Evolutionary conservation across 2,797 vertebrate genomes (phyloP), one percentile per base, ranked within the genome.

Genomic region (Neosalanx taihuensis): DNA sequence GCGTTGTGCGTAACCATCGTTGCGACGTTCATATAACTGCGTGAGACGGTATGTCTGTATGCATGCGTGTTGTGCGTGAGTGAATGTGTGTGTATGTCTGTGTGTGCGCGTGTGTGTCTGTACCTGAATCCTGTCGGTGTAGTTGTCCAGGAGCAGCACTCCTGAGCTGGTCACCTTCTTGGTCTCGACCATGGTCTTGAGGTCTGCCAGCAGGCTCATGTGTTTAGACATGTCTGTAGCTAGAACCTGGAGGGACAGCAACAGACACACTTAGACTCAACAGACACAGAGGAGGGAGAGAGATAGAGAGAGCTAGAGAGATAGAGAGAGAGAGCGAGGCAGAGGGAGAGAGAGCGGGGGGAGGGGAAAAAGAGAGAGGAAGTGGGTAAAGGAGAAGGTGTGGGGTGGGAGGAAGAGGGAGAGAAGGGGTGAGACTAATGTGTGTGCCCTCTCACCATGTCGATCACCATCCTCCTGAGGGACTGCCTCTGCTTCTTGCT

Each of bases 191-290:
- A 99, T 99, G 0, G 98, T 99, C 91, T 99, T 99, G 76, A 99
- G 91, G 84, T 99, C 93, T 6, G 97, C 98, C 80, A 99, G 84
- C 73, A 99, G 91, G 72, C 95, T 97, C 96, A 99, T 99, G 77
- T 99, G 98, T 83, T 99, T 99, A 23, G 98, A 99, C 98, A 99
- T 99, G 83, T 99, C 98, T 0, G 98, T 99, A 0, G 98, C 98
- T 88, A 99, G 87, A 1, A 99, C 97, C 98, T 99, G 76, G 56
- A 35, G 12, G 26, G 53, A 75, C 17, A 10, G 0, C 46, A 46
- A 46, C 41, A 46, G 12, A 46, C 7, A 46, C 41, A 46, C 37
- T 41, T 41, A 46, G 41, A 46, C 10, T 46, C 9, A 46, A 49
- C 60, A 35, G n/a, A 37, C 31, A 33, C 13, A 64, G 4, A 4